phyloP scores from a whole-genome alignment of 2,797 vertebrate genomes.

The Phrynocephalus guinanensis region DNA sequence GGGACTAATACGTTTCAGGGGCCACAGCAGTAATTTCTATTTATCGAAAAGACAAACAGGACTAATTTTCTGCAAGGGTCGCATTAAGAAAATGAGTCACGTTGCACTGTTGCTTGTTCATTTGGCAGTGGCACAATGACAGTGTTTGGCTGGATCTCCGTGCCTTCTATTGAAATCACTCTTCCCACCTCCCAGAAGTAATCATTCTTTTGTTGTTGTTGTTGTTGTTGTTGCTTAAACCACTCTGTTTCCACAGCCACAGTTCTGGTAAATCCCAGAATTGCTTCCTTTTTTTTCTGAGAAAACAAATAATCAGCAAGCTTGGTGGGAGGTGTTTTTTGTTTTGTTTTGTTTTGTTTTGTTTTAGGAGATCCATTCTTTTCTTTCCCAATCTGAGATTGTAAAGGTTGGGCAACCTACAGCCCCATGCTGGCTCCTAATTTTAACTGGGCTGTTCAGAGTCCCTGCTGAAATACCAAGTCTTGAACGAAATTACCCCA shows the following conservation, averaged over 20 bases:
- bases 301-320: neutral
- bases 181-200: neutral
- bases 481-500: no score
- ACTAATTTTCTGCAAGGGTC: slow-evolving; percentile 55
- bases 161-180: slow-evolving; percentile 29
- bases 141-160: neutral
- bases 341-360: neutral
- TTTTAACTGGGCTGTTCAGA: no score
- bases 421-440: no score
- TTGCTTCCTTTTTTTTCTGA: neutral
- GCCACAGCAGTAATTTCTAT: slow-evolving; percentile 37
- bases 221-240: neutral
- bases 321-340: no score
- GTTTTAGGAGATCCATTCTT: no score
- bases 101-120: slow-evolving; percentile 40
- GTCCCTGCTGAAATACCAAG: no score
- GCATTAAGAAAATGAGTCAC: slow-evolving; percentile 24
- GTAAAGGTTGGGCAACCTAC: no score
- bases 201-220: neutral
- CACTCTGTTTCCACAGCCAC: neutral
- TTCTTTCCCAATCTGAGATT: neutral
- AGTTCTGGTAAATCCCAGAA: neutral
- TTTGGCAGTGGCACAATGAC: neutral
- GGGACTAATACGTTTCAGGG: slow-evolving; percentile 17
- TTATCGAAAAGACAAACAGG: slow-evolving; percentile 66